Base-by-base conservation (phyloP, 2,113 vertebrate genomes). In the Rostratula benghalensis region DNA sequence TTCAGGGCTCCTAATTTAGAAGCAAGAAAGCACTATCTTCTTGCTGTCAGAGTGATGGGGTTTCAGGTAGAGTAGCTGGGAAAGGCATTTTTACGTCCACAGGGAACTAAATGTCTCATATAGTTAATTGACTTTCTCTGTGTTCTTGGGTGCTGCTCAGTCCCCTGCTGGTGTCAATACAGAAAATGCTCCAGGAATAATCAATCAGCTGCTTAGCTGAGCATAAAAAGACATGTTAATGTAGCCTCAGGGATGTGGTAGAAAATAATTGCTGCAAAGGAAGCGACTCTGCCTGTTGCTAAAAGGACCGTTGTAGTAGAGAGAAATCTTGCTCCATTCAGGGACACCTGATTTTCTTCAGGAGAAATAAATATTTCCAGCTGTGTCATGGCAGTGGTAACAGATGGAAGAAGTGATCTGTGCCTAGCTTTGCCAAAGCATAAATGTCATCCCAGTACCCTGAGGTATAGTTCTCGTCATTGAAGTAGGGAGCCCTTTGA, bases 151-250 rank as follows among this genome's bases (percentile, higher is more conserved):
- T 77, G 71, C 60, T 74, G 63, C 76, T 90, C 68, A 54, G 63
- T 53, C 68, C 30, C 27, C 28, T 10, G 50, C 56, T 77, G 57
- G 24, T 57, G 11, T 28, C 13, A 21, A 30, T 43, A 30, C 10
- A 59, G 71, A 59, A 61, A 83, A 87, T 92, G 25, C 71, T 90
- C 64, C 91, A 74, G 71, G 54, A 93, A 80, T 79, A 89, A 95
- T 94, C 83, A 77, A 83, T 93, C 86, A 92, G 43, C 54, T 92
- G 83, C 71, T 89, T 81, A 88, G 92, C 68, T 89, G 91, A 94
- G 90, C 92, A 89, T 68, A 69, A 92, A 90, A 88, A 57, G 25
- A 77, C 93, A 53, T 3, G 7, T 53, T 83, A 93, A 51, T 11
- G 37, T 54, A 67, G 76, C 76, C 90, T 90, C 11, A 2, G 76